These are phyloP conservation scores for Pseudolaguvia tuberculata DNA, from an alignment of 2,113 vertebrate species.

Conservation along the genomic window DNA sequence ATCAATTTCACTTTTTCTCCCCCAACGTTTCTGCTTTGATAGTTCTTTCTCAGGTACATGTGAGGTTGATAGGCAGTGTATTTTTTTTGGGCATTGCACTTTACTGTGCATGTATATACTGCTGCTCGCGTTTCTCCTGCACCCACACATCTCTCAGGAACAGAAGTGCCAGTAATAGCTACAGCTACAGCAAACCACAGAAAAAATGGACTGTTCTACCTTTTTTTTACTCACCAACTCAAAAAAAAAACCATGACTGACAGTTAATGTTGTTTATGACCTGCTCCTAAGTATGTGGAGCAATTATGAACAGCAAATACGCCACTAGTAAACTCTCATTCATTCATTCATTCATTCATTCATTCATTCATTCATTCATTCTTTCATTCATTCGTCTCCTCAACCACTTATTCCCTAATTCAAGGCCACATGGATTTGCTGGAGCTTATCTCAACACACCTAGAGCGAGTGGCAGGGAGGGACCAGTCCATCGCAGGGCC, in stretches of 20 bases:
- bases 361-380: too few species aligned
- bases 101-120: background rate
- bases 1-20: background rate
- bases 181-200: background rate
- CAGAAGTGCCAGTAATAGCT: slow-evolving; percentile 22
- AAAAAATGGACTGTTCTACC: background rate
- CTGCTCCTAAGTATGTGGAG: background rate
- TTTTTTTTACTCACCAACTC: background rate
- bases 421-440: too few species aligned
- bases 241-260: background rate
- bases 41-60: background rate
- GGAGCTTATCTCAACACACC: too few species aligned
- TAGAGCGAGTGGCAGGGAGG: too few species aligned
- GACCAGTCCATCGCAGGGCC: too few species aligned
- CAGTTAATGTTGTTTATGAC: background rate
- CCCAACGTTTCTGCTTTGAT: background rate
- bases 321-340: background rate
- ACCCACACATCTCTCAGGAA: slow-evolving; percentile 16
- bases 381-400: too few species aligned
- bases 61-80: background rate
- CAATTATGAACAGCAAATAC: background rate
- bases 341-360: too few species aligned
- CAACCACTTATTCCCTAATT: too few species aligned
- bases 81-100: background rate
- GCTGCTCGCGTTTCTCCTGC: background rate